Evolutionary conservation across 2,113 vertebrate genomes (phyloP).

Genomic region (Aptenodytes forsteri): DNA sequence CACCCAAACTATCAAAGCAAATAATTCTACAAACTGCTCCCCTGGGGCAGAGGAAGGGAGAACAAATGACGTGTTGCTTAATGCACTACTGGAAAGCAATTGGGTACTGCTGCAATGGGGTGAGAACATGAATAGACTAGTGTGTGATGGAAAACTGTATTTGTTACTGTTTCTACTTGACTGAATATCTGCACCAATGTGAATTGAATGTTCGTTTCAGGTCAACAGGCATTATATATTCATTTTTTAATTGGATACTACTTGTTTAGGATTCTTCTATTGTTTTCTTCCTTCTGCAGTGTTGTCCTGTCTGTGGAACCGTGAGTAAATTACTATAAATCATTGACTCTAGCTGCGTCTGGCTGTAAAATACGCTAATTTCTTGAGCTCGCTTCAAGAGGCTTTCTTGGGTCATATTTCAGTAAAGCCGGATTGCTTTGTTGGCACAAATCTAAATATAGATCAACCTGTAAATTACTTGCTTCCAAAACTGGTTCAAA

Average conservation of each 20-base stretch:
- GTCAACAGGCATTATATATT: neutral
- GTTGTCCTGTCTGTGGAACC: neutral
- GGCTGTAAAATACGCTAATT: constrained; percentile 10
- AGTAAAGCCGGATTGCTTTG: neutral
- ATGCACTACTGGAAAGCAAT: constrained; percentile 5
- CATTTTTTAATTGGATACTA: neutral
- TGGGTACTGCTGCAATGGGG: neutral
- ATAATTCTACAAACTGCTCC: neutral
- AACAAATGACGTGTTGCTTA: constrained; percentile 32
- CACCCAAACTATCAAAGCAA: constrained; percentile 40
- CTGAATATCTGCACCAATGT: neutral
- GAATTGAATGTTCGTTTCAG: neutral
- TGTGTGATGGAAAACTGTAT: neutral
- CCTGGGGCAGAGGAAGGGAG: constrained; percentile 49
- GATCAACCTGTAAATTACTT: neutral
- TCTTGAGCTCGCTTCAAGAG: neutral
- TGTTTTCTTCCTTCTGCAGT: neutral
- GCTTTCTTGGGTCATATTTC: neutral
- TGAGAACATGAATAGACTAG: neutral
- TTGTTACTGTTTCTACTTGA: neutral
- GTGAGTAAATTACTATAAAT: neutral
- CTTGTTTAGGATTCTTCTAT: neutral
- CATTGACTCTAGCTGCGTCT: neutral
- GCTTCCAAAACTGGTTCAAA: neutral
- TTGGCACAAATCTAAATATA: neutral